Evolutionary conservation across 2,888 invertebrate species (phyloP).

Genomic region (Molorchus minor): DNA sequence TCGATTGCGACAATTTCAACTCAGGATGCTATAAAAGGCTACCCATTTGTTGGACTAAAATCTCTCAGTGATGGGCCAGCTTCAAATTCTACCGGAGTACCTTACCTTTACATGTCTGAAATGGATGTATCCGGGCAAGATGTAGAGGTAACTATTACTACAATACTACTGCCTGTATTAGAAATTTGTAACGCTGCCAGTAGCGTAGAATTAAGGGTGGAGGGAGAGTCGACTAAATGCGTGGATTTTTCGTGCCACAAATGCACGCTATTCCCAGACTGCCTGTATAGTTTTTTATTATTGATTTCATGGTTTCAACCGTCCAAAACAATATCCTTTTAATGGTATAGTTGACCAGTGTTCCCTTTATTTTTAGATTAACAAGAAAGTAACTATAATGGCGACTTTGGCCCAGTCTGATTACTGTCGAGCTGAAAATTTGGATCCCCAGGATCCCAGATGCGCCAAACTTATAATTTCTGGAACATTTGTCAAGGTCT

Average conservation of each 20-base stretch:
- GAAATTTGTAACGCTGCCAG: too few species aligned
- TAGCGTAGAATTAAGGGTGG: conserved; percentile 46
- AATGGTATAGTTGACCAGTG: background rate
- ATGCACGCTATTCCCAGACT: too few species aligned
- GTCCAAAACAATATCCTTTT: too few species aligned
- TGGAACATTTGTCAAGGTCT: conserved; percentile 72
- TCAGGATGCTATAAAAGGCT: conserved; percentile 68
- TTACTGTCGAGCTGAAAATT: conserved; percentile 70
- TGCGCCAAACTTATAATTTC: conserved; percentile 78
- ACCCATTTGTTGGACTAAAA: conserved; percentile 75
- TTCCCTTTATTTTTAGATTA: conserved; percentile 43
- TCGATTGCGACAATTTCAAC: conserved; percentile 76
- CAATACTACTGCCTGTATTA: too few species aligned
- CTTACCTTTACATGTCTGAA: conserved; percentile 78
- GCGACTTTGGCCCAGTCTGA: conserved; percentile 74
- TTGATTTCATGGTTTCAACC: too few species aligned
- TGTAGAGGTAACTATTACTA: conserved; percentile 71
- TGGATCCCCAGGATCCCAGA: conserved; percentile 80
- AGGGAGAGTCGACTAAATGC: too few species aligned
- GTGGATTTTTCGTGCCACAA: too few species aligned
- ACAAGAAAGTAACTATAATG: conserved; percentile 73
- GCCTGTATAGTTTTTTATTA: too few species aligned
- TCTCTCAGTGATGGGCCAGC: conserved; percentile 76
- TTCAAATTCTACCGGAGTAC: conserved; percentile 74
- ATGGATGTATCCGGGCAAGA: conserved; percentile 76